A percentile compares a stretch with the other conserved stretches of the same genome.
Conservation (phyloP, 2,888 invertebrate genomes). For the Amiota communis region DNA sequence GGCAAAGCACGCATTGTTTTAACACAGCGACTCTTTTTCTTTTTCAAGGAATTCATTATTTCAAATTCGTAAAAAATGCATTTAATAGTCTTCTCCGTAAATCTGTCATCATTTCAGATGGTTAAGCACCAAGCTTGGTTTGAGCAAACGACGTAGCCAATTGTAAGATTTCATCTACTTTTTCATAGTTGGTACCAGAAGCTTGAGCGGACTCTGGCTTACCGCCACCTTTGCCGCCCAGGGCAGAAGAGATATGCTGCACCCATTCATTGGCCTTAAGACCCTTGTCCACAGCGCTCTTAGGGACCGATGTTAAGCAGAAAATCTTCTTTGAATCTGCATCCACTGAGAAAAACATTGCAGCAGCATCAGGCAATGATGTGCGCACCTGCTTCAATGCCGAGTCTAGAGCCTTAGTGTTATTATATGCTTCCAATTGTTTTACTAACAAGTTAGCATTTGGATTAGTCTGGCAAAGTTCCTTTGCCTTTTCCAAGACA, state of each 20-base stretch:
- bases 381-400: slow-evolving; percentile 92
- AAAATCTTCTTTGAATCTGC: slow-evolving; percentile 89
- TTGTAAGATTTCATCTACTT: slow-evolving; percentile 83
- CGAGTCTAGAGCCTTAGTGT: slow-evolving; percentile 95
- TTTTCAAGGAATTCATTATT: not conserved
- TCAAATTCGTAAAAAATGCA: slow-evolving; percentile 3
- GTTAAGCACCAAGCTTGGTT: slow-evolving; percentile 74
- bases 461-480: slow-evolving; percentile 81
- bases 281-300: slow-evolving; percentile 80
- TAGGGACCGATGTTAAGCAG: slow-evolving; percentile 90
- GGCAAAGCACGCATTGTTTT: slow-evolving; percentile 8
- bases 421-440: slow-evolving; percentile 89
- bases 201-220: slow-evolving; percentile 97
- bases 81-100: not conserved
- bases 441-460: slow-evolving; percentile 84
- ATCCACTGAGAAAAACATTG: slow-evolving; percentile 96
- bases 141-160: slow-evolving; percentile 87
- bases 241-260: slow-evolving; percentile 81
- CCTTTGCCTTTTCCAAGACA: slow-evolving; percentile 89
- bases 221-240: slow-evolving; percentile 97
- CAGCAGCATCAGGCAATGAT: slow-evolving; percentile 87
- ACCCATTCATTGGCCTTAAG: slow-evolving; percentile 98
- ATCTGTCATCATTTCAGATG: not conserved
- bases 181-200: slow-evolving; percentile 85
- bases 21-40: slow-evolving; percentile 24